A percentile compares a stretch with the other conserved stretches of the same genome.
phyloP scores from a whole-genome alignment of 2,888 invertebrate genomes.

The Drosophila demipolita region DNA sequence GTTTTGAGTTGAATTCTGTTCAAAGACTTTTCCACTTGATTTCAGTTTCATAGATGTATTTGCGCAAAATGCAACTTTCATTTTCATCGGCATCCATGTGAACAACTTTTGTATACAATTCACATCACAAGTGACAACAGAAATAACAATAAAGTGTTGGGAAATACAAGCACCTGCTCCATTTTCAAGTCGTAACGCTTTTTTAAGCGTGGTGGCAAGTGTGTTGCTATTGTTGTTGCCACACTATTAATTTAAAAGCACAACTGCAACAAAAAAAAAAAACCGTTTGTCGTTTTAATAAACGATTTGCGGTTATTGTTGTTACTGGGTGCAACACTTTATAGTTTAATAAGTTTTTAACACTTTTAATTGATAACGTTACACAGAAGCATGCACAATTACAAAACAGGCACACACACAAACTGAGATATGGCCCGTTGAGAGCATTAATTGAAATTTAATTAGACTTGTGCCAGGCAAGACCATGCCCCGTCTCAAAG shows the following conservation, averaged over 20 bases:
- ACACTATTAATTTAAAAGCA: slow-evolving; percentile 29
- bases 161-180: slow-evolving; percentile 38
- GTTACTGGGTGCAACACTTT: slow-evolving; percentile 32
- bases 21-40: slow-evolving; percentile 4
- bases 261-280: slow-evolving; percentile 25
- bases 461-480: slow-evolving; percentile 56
- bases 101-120: slow-evolving; percentile 38
- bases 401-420: slow-evolving; percentile 12
- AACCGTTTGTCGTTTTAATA: slow-evolving; percentile 54
- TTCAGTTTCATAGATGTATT: slow-evolving; percentile 1
- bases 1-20: background rate
- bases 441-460: slow-evolving; percentile 75
- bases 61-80: slow-evolving; percentile 42
- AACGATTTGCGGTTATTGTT: slow-evolving; percentile 59
- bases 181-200: slow-evolving; percentile 35
- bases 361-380: slow-evolving; percentile 74
- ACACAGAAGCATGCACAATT: slow-evolving; percentile 36
- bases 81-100: slow-evolving; percentile 41
- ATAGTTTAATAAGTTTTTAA: slow-evolving; percentile 56
- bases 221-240: slow-evolving; percentile 29
- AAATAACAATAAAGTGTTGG: slow-evolving; percentile 16
- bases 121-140: slow-evolving; percentile 34
- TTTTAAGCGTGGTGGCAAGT: slow-evolving; percentile 21
- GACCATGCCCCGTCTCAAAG: slow-evolving; percentile 5
- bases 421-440: slow-evolving; percentile 45